A percentile compares a stretch with the other conserved stretches of the same genome.
These are phyloP conservation scores for Ranitomeya imitator DNA, from an alignment of 2,113 vertebrate genomes.

Conservation along the genomic window DNA sequence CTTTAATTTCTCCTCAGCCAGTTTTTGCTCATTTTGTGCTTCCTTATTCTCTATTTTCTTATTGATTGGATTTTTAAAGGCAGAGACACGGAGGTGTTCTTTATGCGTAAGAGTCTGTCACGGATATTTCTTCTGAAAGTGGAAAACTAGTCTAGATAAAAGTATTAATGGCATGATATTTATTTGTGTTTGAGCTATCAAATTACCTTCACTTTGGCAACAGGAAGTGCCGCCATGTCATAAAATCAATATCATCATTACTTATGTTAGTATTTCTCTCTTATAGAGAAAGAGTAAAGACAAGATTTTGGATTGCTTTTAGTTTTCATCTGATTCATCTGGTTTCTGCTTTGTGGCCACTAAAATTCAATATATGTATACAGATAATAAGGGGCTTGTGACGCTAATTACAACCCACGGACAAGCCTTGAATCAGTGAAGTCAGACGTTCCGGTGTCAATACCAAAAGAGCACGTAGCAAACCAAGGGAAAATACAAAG, in stretches of 20 bases:
- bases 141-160: not conserved
- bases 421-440: too few relatives aligned
- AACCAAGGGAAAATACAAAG: too few relatives aligned
- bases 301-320: not conserved
- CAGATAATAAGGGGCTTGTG: too few relatives aligned
- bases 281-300: not conserved
- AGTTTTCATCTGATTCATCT: not conserved
- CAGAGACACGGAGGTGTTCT: not conserved
- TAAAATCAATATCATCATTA: constrained; percentile 13
- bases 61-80: constrained; percentile 47
- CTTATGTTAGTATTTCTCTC: not conserved
- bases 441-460: too few relatives aligned
- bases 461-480: too few relatives aligned
- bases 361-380: too few relatives aligned
- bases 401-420: too few relatives aligned
- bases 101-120: not conserved
- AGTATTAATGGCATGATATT: not conserved
- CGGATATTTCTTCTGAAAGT: not conserved
- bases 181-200: not conserved
- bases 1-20: constrained; percentile 32
- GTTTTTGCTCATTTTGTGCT: constrained; percentile 20
- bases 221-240: not conserved
- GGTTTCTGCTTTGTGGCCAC: not conserved
- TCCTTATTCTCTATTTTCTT: not conserved
- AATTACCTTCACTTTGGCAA: not conserved